These are phyloP conservation scores for Sebastes reedi DNA, from an alignment of 2,797 vertebrate species.

Conservation along the genomic window DNA sequence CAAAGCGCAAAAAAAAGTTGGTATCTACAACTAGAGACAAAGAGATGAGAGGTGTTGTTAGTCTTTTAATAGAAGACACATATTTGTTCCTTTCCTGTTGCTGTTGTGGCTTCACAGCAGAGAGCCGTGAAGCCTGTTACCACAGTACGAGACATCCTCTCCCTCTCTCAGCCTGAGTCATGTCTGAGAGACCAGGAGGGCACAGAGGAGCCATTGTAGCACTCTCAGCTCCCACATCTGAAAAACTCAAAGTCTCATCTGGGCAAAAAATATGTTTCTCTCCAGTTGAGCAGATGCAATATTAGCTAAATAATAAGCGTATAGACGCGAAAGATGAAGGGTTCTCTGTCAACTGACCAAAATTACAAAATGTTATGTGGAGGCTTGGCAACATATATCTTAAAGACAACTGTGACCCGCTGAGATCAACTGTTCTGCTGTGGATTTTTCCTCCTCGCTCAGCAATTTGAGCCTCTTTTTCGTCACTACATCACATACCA, in stretches of 20 bases:
- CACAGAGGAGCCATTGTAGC: constrained; percentile 71
- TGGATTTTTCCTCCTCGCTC: constrained; percentile 31
- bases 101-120: constrained; percentile 27
- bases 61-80: neutral
- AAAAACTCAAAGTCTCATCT: constrained; percentile 53
- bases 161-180: constrained; percentile 65
- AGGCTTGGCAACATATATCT: neutral
- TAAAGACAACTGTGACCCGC: neutral
- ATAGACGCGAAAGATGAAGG: neutral
- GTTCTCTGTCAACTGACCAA: neutral
- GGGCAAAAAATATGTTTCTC: constrained; percentile 30
- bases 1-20: neutral
- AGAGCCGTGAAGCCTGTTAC: constrained; percentile 32
- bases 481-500: constrained; percentile 27
- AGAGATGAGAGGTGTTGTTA: neutral
- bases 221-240: constrained; percentile 40
- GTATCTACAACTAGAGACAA: neutral
- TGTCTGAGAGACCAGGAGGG: constrained; percentile 61
- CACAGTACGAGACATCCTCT: constrained; percentile 53
- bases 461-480: constrained; percentile 28
- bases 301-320: neutral
- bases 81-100: constrained; percentile 24
- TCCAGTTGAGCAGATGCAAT: neutral
- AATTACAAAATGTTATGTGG: neutral
- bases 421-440: constrained; percentile 7